A percentile compares a stretch with the other conserved stretches of the same genome.
Conservation (phyloP, 2,888 invertebrate species). For the Drosophila affinis region DNA sequence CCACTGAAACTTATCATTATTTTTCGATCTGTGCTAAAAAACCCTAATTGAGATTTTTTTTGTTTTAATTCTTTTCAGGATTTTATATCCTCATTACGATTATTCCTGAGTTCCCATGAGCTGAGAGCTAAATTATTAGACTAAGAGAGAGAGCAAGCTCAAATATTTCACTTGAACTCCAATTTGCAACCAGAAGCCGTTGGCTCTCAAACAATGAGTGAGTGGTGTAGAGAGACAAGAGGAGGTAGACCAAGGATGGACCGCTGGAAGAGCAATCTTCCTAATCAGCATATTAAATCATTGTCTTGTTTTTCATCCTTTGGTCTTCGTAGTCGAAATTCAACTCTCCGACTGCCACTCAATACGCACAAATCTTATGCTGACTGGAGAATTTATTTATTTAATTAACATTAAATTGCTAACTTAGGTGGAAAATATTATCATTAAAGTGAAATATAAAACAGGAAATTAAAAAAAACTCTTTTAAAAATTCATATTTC, state of each 20-base stretch:
- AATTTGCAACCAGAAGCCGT: conserved; percentile 83
- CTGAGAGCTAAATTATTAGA: conserved; percentile 57
- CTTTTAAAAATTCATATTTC: too few species aligned
- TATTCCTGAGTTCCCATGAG: conserved; percentile 83
- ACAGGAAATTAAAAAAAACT: too few species aligned
- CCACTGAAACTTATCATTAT: background rate
- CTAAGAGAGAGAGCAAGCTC: conserved; percentile 62
- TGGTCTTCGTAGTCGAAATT: background rate
- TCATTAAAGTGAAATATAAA: too few species aligned
- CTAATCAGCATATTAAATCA: conserved; percentile 11
- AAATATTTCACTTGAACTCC: conserved; percentile 53
- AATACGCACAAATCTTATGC: too few species aligned
- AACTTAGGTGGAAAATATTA: background rate
- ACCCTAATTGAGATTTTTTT: conserved; percentile 3
- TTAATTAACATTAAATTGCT: too few species aligned
- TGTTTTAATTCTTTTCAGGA: conserved; percentile 71
- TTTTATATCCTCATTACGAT: conserved; percentile 84
- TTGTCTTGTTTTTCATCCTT: conserved; percentile 3
- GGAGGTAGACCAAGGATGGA: conserved; percentile 58
- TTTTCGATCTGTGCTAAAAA: background rate
- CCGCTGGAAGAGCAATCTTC: conserved; percentile 6
- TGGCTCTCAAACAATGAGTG: conserved; percentile 84
- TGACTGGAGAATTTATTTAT: too few species aligned
- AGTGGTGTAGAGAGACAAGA: conserved; percentile 84
- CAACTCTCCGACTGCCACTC: too few species aligned